phyloP scores from a whole-genome alignment of 2,888 invertebrate species.

The Pinctada fucata region DNA sequence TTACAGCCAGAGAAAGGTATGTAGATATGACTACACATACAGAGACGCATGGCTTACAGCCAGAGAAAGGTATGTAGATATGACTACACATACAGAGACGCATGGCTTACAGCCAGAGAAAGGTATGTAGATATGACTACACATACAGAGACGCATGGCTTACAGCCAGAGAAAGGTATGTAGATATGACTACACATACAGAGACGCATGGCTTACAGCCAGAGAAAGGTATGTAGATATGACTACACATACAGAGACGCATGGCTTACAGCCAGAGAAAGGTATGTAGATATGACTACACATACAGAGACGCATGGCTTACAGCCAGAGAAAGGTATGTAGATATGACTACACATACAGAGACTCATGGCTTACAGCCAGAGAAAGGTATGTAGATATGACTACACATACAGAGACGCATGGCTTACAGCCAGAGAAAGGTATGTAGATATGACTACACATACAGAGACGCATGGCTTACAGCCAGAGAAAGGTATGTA shows the following conservation, averaged over 20 bases:
- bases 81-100: constrained; percentile 67
- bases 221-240: constrained; percentile 73
- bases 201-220: constrained; percentile 62
- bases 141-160: constrained; percentile 65
- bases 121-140: constrained; percentile 67
- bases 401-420: constrained; percentile 66
- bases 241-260: constrained; percentile 66
- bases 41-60: constrained; percentile 60
- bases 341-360: constrained; percentile 68
- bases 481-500: constrained; percentile 69
- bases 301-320: constrained; percentile 67
- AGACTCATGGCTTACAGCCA: constrained; percentile 60
- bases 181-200: constrained; percentile 67
- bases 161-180: constrained; percentile 68
- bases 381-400: constrained; percentile 72
- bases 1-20: constrained; percentile 67
- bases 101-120: constrained; percentile 66
- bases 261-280: constrained; percentile 66
- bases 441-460: constrained; percentile 66
- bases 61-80: constrained; percentile 72
- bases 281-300: constrained; percentile 65
- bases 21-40: constrained; percentile 68
- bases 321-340: constrained; percentile 68
- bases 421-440: constrained; percentile 67
- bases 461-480: constrained; percentile 65